phyloP scores from a whole-genome alignment of 2,888 invertebrate genomes.

The Biston stratarius region DNA sequence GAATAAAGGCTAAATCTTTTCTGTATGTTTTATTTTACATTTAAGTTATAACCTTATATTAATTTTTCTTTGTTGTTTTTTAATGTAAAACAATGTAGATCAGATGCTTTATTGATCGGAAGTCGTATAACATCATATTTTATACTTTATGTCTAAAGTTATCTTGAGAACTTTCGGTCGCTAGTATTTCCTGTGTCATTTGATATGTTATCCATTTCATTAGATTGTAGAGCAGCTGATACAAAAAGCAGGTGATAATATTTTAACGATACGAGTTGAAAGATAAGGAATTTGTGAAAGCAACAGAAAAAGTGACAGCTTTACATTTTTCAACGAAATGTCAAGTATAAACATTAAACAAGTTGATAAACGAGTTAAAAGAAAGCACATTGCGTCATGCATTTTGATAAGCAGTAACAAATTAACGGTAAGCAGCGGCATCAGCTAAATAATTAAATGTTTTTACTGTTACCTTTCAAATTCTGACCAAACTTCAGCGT shows the following conservation, averaged over 20 bases:
- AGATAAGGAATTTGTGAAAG: constrained; percentile 41
- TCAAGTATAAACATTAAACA: constrained; percentile 17
- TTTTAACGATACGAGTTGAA: constrained; percentile 46
- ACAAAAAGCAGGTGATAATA: constrained; percentile 54
- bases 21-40: constrained; percentile 26
- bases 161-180: constrained; percentile 50
- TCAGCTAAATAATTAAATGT: constrained; percentile 6
- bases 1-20: constrained; percentile 26
- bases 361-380: constrained; percentile 16
- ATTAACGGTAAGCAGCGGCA: neutral
- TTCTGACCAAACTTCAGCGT: constrained; percentile 52
- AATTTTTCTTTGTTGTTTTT: constrained; percentile 13
- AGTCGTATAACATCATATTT: constrained; percentile 23
- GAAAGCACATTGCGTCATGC: constrained; percentile 16
- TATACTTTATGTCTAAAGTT: constrained; percentile 36
- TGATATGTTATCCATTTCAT: constrained; percentile 45
- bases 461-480: constrained; percentile 53
- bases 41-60: too few species aligned
- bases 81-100: constrained; percentile 33
- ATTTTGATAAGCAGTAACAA: constrained; percentile 14
- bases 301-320: constrained; percentile 34
- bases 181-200: constrained; percentile 47
- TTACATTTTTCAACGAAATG: constrained; percentile 15
- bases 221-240: constrained; percentile 52
- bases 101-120: constrained; percentile 25